A percentile compares a stretch with the other conserved stretches of the same genome.
These are phyloP conservation scores for Apistogramma diplotaenia DNA, from an alignment of 2,113 vertebrate species.

Conservation along the genomic window DNA sequence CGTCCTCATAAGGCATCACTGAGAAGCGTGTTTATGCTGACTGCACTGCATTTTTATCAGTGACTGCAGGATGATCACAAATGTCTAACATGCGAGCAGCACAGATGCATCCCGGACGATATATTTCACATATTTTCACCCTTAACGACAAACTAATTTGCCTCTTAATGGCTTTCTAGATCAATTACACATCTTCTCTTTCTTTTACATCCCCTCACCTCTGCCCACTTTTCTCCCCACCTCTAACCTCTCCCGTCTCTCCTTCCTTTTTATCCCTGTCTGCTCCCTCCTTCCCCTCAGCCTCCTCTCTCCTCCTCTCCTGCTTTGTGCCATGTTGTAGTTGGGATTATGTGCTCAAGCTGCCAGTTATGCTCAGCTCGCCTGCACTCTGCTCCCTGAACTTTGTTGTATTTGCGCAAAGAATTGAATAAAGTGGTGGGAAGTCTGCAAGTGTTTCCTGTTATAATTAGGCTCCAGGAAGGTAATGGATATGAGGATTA, in stretches of 20 bases:
- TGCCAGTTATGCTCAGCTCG: slow-evolving; percentile 44
- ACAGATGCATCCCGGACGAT: not conserved
- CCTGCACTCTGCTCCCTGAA: not conserved
- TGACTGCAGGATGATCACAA: accelerated
- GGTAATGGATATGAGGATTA: slow-evolving; percentile 23
- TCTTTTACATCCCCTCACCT: not conserved
- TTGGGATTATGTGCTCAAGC: slow-evolving; percentile 61
- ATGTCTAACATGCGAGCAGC: not conserved
- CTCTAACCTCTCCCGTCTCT: not conserved
- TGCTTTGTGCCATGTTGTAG: slow-evolving; percentile 41
- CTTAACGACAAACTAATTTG: not conserved
- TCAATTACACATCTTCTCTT: not conserved
- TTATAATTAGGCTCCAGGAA: not conserved
- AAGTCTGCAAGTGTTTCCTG: slow-evolving; percentile 30
- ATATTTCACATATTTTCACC: not conserved
- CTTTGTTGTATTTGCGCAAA: slow-evolving; percentile 23
- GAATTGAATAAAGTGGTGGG: slow-evolving; percentile 28
- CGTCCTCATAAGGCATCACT: not conserved
- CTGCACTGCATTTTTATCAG: not conserved
- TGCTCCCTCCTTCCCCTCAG: not conserved
- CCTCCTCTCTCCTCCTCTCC: slow-evolving; percentile 7
- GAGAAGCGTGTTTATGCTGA: not conserved
- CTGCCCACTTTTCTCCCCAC: not conserved
- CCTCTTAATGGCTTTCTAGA: not conserved
- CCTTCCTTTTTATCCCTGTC: not conserved